Percentiles rank a stretch among this genome's conserved stretches.
Evolutionary conservation across 2,888 invertebrate species (phyloP).

Genomic region (Sialis lutaria): DNA sequence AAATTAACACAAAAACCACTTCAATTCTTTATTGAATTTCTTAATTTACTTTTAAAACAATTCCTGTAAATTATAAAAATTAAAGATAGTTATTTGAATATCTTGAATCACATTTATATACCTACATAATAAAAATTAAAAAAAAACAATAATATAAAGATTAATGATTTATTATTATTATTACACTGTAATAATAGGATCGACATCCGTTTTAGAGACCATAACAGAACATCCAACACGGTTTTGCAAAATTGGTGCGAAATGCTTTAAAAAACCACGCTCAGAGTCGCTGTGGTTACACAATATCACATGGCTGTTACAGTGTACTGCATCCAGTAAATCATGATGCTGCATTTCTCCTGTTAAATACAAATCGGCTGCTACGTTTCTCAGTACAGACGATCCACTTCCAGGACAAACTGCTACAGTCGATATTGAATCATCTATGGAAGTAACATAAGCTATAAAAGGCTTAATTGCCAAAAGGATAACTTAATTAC

Average conservation of each 20-base stretch:
- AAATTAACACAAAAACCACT: no score
- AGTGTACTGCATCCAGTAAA: constrained; percentile 68
- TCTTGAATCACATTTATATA: no score
- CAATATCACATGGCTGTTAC: constrained; percentile 61
- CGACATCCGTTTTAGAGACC: no score
- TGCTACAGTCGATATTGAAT: constrained; percentile 44
- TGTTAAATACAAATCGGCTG: constrained; percentile 70
- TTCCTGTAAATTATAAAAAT: no score
- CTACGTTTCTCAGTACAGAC: constrained; percentile 50
- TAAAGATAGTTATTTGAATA: no score
- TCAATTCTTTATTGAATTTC: no score
- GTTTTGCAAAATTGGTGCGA: constrained; percentile 22
- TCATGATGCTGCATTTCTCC: constrained; percentile 95
- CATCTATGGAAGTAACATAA: constrained; percentile 18
- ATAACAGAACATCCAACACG: no score
- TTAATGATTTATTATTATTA: no score
- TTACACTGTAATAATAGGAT: no score
- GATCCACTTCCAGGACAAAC: constrained; percentile 83
- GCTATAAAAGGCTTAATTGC: constrained; percentile 13
- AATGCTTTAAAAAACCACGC: constrained; percentile 59
- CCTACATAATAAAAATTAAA: no score
- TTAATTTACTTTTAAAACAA: no score
- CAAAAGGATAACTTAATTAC: background rate
- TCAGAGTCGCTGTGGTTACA: constrained; percentile 92
- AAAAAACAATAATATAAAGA: no score